A percentile compares a stretch with the other conserved stretches of the same genome.
phyloP scores from a whole-genome alignment of 1,140 invertebrate genomes.

The Caenorhabditis inopinata region DNA sequence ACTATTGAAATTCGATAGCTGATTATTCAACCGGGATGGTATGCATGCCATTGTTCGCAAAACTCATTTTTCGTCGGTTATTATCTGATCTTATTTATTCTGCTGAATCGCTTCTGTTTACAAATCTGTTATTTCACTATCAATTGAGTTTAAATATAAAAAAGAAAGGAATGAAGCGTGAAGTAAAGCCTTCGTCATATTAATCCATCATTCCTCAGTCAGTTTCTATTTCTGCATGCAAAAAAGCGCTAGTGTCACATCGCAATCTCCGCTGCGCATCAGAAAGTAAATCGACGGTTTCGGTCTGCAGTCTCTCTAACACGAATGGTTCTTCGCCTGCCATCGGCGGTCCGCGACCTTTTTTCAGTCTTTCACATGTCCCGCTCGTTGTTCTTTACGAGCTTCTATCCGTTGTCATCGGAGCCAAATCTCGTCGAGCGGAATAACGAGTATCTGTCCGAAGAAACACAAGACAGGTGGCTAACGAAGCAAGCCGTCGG shows the following conservation, averaged over 20 bases:
- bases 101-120: too few species aligned
- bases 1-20: background rate
- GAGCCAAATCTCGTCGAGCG: conserved; percentile 1
- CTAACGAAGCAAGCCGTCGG: background rate
- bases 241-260: background rate
- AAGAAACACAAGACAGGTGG: background rate
- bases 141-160: too few species aligned
- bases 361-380: conserved; percentile 11
- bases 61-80: too few species aligned
- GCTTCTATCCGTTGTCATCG: background rate
- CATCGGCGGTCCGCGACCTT: background rate
- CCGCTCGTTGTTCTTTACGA: conserved; percentile 33
- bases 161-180: too few species aligned
- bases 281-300: background rate
- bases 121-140: too few species aligned
- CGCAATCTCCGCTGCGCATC: conserved; percentile 19
- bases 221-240: background rate
- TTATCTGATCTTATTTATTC: too few species aligned
- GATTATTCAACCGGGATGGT: too few species aligned
- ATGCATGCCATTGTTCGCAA: too few species aligned
- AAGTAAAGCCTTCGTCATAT: background rate
- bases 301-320: background rate
- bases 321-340: background rate
- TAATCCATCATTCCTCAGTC: background rate
- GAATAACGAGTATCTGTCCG: background rate